Percentiles rank a stretch among this genome's conserved stretches.
Evolutionary conservation across 2,888 invertebrate genomes (phyloP).

Genomic region (Desoria tigrina): DNA sequence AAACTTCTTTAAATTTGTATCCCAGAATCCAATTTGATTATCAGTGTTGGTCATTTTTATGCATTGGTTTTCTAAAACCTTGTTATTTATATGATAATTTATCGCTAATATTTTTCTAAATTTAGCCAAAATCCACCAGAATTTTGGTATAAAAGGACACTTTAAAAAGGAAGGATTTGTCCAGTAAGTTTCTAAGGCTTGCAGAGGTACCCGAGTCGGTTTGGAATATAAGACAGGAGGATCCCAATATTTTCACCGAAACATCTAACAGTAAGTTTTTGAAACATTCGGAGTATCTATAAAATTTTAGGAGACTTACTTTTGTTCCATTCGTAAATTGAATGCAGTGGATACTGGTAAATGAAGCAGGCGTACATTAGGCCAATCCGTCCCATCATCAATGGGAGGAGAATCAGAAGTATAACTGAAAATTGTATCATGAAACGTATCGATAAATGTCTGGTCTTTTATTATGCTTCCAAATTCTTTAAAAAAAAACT

Average conservation of each 20-base stretch:
- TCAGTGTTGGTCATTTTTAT: too few species aligned
- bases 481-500: conserved; percentile 6
- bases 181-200: background rate
- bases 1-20: background rate
- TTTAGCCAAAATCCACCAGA: background rate
- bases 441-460: background rate
- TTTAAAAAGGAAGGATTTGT: background rate
- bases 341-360: conserved; percentile 46
- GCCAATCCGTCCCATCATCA: conserved; percentile 62
- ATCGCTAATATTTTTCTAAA: too few species aligned
- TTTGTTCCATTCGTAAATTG: conserved; percentile 39
- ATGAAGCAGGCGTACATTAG: conserved; percentile 68
- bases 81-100: conserved; percentile 26
- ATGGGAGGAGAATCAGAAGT: conserved; percentile 55
- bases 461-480: background rate
- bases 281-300: too few species aligned
- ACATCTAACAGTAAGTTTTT: conserved; percentile 5
- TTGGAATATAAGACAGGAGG: background rate
- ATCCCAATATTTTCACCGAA: background rate
- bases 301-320: conserved; percentile 30
- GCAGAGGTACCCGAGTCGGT: background rate
- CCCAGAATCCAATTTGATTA: background rate
- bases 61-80: too few species aligned
- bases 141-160: background rate
- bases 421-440: conserved; percentile 32